Evolutionary conservation across 2,888 invertebrate genomes (phyloP), one percentile per base, ranked within the genome.

Genomic region (Lissocephala sabroskyi): DNA sequence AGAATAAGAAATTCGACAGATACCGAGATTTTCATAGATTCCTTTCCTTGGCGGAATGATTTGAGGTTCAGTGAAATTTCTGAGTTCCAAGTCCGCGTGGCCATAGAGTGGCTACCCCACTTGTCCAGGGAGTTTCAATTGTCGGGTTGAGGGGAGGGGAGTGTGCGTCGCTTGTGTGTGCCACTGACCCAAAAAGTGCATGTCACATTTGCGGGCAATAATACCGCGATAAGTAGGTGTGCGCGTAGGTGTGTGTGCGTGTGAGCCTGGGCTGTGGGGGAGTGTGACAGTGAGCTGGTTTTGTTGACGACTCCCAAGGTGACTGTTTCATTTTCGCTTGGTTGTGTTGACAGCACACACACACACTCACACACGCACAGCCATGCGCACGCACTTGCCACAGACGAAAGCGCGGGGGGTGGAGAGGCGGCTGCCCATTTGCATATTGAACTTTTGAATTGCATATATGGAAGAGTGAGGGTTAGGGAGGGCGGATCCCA

Each of bases 321-420:
- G 73, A 66, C 57, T 66, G 76, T 76, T 73, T 68, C 66, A 70
- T 73, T 76, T 73, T 66, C 66, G 75, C 57, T 65, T 39, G 45
- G 26, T 42, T 47, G 67, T 71, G 70, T 71, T 71, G 70, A 71
- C 70, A 75, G 56, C 49, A 52, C 55, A 60, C 56, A 59, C 57
- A 44, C 5, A 36, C 28, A 44, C 6, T 1, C 5, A 10, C 44
- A 44, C 11, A 36, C 36, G 26, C 19, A 23, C 33, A 36, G 4
- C 35, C 44, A 16, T 4, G 28, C 28, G 13, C 1, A 44, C 28
- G 36, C 6, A 51, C 52, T 1, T 32, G 17, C 18, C 13, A 26
- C n/a, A n/a, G n/a, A n/a, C n/a, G n/a, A n/a, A n/a, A 28, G 9
- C 6, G 9, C 11, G 28, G 11, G 14, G 16, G 28, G n/a, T 13